Percentiles rank a stretch among this genome's conserved stretches.
Conservation (phyloP, 2,113 vertebrate species). For the Cyanoderma ruficeps region DNA sequence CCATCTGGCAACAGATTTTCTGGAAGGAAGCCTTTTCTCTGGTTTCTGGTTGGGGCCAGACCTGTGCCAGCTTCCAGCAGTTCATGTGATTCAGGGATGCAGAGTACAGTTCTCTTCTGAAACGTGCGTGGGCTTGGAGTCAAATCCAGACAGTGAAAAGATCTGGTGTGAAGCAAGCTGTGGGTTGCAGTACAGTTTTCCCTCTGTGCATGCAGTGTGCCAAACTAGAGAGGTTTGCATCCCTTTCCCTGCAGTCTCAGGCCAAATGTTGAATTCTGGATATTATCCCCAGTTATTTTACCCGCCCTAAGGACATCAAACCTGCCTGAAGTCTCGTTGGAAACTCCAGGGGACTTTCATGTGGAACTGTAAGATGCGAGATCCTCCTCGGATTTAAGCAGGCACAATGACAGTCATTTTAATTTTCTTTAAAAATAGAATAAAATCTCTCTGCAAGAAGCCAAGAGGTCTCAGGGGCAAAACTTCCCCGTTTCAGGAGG, state of each 20-base stretch:
- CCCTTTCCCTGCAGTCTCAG: background rate
- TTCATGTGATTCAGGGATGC: slow-evolving; percentile 9
- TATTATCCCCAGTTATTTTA: background rate
- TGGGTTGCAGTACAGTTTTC: background rate
- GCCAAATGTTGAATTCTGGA: background rate
- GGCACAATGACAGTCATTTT: background rate
- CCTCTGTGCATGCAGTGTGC: background rate
- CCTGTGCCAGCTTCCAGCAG: slow-evolving; percentile 37
- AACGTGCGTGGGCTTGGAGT: background rate
- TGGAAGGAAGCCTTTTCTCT: background rate
- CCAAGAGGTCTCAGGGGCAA: background rate
- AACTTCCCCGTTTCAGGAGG: background rate
- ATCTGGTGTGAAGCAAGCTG: slow-evolving; percentile 12
- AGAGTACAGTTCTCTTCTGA: slow-evolving; percentile 17
- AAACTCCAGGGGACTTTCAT: background rate
- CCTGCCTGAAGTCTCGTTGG: background rate
- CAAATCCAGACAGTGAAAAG: slow-evolving; percentile 31
- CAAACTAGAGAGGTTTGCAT: background rate
- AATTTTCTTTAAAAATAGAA: background rate
- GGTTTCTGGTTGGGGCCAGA: slow-evolving; percentile 22
- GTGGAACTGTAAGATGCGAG: background rate
- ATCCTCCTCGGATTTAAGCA: background rate
- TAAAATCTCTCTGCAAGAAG: background rate
- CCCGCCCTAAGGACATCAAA: background rate
- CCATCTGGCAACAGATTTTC: slow-evolving; percentile 44